A percentile compares a stretch with the other conserved stretches of the same genome.
Evolutionary conservation across 2,888 invertebrate species (phyloP).

Genomic region (Hyles lineata): DNA sequence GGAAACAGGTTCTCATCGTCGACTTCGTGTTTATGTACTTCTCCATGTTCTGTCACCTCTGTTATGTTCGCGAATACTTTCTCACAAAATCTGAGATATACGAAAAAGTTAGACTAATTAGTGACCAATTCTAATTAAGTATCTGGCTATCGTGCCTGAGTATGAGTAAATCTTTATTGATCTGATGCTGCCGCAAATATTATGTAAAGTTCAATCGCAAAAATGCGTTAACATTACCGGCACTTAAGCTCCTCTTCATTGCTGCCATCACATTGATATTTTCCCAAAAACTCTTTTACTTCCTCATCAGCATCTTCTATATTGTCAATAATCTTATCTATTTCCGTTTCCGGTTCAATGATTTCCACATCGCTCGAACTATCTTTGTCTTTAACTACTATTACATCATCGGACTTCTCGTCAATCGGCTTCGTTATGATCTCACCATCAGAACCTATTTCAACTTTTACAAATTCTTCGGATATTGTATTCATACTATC

Average conservation of each 20-base stretch:
- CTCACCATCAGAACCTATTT: constrained; percentile 76
- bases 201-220: not conserved
- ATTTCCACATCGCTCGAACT: constrained; percentile 76
- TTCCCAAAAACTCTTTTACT: constrained; percentile 75
- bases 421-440: constrained; percentile 68
- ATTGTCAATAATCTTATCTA: constrained; percentile 72
- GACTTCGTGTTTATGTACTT: constrained; percentile 67
- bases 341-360: constrained; percentile 66
- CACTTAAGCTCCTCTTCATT: constrained; percentile 66
- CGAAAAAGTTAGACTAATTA: not conserved
- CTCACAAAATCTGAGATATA: constrained; percentile 66
- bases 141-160: too few species aligned
- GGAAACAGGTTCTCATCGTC: constrained; percentile 73
- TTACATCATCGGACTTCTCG: constrained; percentile 55
- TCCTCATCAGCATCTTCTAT: constrained; percentile 78
- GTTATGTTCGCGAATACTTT: constrained; percentile 55
- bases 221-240: constrained; percentile 55
- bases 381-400: constrained; percentile 58
- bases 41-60: constrained; percentile 66
- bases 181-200: too few species aligned
- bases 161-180: too few species aligned
- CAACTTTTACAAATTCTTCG: constrained; percentile 72
- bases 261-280: constrained; percentile 59
- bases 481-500: constrained; percentile 47
- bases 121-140: too few species aligned